Conservation (phyloP, 2,888 invertebrate species). For the Altica lythri region DNA sequence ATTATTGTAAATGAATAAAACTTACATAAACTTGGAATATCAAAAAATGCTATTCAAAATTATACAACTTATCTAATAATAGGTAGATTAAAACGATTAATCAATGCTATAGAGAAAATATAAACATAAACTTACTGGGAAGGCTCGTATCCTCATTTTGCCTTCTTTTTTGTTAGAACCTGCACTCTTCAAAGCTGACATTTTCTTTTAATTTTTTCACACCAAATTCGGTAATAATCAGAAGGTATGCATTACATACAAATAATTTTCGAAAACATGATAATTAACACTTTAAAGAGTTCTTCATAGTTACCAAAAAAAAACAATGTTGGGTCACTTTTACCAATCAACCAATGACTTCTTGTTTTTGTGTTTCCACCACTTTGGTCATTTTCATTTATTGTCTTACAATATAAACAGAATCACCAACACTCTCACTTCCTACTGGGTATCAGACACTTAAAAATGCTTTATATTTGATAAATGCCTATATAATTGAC, state of each 20-base stretch:
- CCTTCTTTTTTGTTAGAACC: constrained; percentile 86
- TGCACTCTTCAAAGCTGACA: constrained; percentile 71
- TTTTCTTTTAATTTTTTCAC: constrained; percentile 42
- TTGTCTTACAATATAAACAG: constrained; percentile 31
- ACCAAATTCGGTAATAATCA: constrained; percentile 49
- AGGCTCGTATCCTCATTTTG: constrained; percentile 97
- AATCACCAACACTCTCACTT: constrained; percentile 35
- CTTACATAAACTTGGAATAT: no score
- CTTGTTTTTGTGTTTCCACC: constrained; percentile 40
- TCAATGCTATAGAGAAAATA: no score
- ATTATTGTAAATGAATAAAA: no score
- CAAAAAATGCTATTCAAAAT: no score
- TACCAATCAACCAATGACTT: constrained; percentile 34
- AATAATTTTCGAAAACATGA: constrained; percentile 32
- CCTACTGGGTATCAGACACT: constrained; percentile 10
- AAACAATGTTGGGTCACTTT: constrained; percentile 25
- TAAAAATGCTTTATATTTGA: constrained; percentile 3
- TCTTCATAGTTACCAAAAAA: constrained; percentile 33
- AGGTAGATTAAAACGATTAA: no score
- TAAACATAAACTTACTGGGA: constrained; percentile 86
- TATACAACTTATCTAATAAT: no score
- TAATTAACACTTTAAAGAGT: constrained; percentile 28
- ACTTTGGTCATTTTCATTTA: constrained; percentile 39
- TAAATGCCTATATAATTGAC: constrained; percentile 9
- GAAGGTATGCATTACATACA: constrained; percentile 34